Evolutionary conservation across 1,140 invertebrate genomes (phyloP).

Genomic region (Drosophila tani): DNA sequence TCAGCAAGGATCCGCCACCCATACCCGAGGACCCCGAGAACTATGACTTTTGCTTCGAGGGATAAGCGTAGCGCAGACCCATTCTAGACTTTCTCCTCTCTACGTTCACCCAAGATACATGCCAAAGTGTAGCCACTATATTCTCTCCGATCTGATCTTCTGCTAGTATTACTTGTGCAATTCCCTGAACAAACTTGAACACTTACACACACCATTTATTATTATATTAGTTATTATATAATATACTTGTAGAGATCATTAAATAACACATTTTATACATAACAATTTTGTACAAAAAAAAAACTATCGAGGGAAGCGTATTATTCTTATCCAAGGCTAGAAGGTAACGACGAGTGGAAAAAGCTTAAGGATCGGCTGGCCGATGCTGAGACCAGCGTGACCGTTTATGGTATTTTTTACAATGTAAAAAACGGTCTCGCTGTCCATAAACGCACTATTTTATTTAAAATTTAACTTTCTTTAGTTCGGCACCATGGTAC

Average conservation of each 20-base stretch:
- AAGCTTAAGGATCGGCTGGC: conserved; percentile 46
- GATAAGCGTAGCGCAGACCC: conserved; percentile 44
- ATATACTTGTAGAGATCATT: conserved; percentile 66
- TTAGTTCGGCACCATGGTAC: too few relatives aligned
- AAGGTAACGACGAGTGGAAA: conserved; percentile 32
- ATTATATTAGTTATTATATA: conserved; percentile 70
- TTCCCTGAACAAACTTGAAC: conserved; percentile 55
- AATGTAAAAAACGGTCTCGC: too few relatives aligned
- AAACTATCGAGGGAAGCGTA: conserved; percentile 66
- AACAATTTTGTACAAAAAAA: conserved; percentile 79
- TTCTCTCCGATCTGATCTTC: conserved; percentile 44
- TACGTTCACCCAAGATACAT: conserved; percentile 61
- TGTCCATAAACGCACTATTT: too few relatives aligned
- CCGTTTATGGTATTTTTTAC: too few relatives aligned
- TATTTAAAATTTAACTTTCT: too few relatives aligned
- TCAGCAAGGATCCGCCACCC: conserved; percentile 95
- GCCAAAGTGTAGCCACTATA: conserved; percentile 70
- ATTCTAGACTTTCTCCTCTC: conserved; percentile 20
- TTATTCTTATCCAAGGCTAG: conserved; percentile 56
- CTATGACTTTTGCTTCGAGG: conserved; percentile 93
- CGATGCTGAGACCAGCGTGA: too few relatives aligned
- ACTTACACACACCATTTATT: conserved; percentile 64
- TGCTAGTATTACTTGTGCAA: conserved; percentile 75
- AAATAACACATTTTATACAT: conserved; percentile 77
- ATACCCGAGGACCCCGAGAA: conserved; percentile 95